Evolutionary conservation across 1,140 invertebrate genomes (phyloP).

Genomic region (Macrotrachela quadricornifera): DNA sequence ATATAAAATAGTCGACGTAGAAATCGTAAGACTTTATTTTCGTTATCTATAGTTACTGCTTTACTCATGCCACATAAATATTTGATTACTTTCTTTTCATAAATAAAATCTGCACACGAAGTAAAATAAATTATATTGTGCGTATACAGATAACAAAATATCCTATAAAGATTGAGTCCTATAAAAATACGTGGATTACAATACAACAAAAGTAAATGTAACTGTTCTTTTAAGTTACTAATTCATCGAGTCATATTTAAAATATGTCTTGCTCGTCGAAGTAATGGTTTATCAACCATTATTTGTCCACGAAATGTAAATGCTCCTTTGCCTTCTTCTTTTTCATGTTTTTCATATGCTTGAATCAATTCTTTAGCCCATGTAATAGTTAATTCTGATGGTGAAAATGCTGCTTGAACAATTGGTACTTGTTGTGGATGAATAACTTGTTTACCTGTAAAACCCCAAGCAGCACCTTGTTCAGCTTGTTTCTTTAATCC

Average conservation of each 20-base stretch:
- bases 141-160: no score
- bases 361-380: conserved; percentile 43
- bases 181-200: no score
- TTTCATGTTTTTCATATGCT: conserved; percentile 40
- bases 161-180: no score
- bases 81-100: no score
- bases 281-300: conserved; percentile 47
- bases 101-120: no score
- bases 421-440: conserved; percentile 43
- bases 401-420: conserved; percentile 42
- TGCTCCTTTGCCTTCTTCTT: conserved; percentile 42
- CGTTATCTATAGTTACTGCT: no score
- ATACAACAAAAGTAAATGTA: no score
- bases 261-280: conserved; percentile 42
- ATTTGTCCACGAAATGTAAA: conserved; percentile 38
- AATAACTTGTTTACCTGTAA: conserved; percentile 50
- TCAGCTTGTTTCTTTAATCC: conserved; percentile 34
- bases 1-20: no score
- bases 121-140: no score
- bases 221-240: no score
- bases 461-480: conserved; percentile 42
- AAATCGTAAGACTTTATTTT: no score
- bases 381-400: conserved; percentile 34
- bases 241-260: conserved; percentile 19
- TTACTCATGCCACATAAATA: no score